Conservation (phyloP, 2,888 invertebrate species). For the Herminia tarsipennalis region DNA sequence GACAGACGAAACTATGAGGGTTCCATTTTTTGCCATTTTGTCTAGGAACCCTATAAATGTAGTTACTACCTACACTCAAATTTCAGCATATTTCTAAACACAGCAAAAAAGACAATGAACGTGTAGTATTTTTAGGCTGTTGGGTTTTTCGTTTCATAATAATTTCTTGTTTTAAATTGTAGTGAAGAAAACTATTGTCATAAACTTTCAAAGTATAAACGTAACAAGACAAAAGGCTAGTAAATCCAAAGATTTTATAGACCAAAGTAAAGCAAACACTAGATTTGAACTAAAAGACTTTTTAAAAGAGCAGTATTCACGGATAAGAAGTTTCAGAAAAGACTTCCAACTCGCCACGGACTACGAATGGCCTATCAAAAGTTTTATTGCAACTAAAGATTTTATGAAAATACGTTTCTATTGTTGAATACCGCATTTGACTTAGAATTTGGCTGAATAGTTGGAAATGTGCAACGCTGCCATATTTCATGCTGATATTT, state of each 20-base stretch:
- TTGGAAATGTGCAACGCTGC: slow-evolving; percentile 2
- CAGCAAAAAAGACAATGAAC: no score
- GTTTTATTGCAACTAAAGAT: slow-evolving; percentile 30
- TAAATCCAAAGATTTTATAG: not conserved
- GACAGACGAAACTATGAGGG: no score
- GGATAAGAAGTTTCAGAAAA: slow-evolving; percentile 21
- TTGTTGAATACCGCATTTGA: slow-evolving; percentile 23
- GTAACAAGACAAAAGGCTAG: not conserved
- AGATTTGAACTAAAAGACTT: not conserved
- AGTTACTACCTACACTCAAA: no score
- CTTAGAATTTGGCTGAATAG: slow-evolving; percentile 18
- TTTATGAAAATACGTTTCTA: slow-evolving; percentile 24
- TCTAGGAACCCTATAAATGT: no score
- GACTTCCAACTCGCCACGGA: slow-evolving; percentile 21
- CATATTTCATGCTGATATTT: not conserved
- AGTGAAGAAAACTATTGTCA: no score
- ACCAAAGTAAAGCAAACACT: not conserved
- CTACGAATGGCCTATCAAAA: slow-evolving; percentile 28
- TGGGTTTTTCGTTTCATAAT: no score
- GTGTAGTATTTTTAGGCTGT: no score
- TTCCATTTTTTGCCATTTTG: no score
- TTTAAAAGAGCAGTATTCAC: slow-evolving; percentile 11
- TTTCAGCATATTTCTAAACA: no score
- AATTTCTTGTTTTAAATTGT: no score
- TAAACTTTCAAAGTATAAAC: no score